Evolutionary conservation across 1,140 invertebrate genomes (phyloP), one percentile per base, ranked within the genome.

Genomic region (Polypedilum vanderplanki): DNA sequence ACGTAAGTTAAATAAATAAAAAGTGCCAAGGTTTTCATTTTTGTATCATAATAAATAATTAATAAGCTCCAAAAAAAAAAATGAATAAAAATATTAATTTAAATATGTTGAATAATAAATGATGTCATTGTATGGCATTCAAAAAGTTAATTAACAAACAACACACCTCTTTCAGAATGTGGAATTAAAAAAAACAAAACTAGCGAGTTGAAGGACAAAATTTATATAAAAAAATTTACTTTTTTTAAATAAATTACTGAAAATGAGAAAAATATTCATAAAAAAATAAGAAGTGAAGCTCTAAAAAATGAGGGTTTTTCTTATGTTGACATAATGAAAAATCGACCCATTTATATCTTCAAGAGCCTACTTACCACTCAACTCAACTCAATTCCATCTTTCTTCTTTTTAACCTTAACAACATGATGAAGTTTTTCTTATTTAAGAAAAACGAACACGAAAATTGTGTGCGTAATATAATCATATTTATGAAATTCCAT

Each of bases 61-160:
- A 57, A 57, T 57, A n/a, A n/a, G 46, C 46, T 57, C 46, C 12
- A 15, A 57, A 57, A 12, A 12, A 57, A 57, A 4, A 15, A 57
- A 57, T 57, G 12, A n/a, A 57, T n/a, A n/a, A 57, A 57, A 57
- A 57, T n/a, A 57, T n/a, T 57, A 57, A 57, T 57, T 57, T 57
- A n/a, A 57, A 57, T 57, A 57, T 57, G n/a, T n/a, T 57, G 46
- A 57, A 15, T 57, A n/a, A 15, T 8, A 18, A 67, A 67, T 67
- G 18, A 70, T 20, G 65, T 20, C 9, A 8, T 70, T 3, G n/a
- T 70, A 18, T 70, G 8, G 65, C 65, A 70, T 70, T 70, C 65
- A 70, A 70, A 70, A 70, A 70, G 65, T 70, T 70, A 70, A 70
- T 70, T 70, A 70, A 70, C 46, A 57, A 57, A n/a, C 46, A 33